A percentile compares a stretch with the other conserved stretches of the same genome.
These are phyloP conservation scores for Rhizomys pruinosus DNA, from an alignment of 2,113 vertebrate species.

Conservation along the genomic window DNA sequence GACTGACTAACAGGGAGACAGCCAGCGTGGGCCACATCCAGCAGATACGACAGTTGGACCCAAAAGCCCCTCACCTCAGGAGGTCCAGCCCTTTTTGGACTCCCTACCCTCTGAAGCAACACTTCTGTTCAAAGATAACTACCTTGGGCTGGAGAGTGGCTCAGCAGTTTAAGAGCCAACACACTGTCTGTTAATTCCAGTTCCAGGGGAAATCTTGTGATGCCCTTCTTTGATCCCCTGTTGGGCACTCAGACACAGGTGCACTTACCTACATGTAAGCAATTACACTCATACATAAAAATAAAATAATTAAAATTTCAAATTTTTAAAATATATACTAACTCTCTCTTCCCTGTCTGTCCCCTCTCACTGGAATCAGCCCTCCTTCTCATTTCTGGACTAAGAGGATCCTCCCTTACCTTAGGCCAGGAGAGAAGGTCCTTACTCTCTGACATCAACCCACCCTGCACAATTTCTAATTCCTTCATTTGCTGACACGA, in stretches of 20 bases:
- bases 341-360: background rate
- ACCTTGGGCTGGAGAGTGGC: too few species aligned
- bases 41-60: background rate
- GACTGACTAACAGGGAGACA: background rate
- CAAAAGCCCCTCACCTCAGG: background rate
- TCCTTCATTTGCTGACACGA: background rate
- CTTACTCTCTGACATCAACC: background rate
- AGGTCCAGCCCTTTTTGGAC: background rate
- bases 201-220: too few species aligned
- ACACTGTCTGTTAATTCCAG: too few species aligned
- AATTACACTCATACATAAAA: too few species aligned
- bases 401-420: accelerated
- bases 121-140: background rate
- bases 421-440: background rate
- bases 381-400: background rate
- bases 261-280: too few species aligned
- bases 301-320: too few species aligned
- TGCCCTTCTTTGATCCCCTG: too few species aligned
- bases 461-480: background rate
- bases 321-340: too few species aligned
- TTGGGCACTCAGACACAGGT: too few species aligned
- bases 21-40: background rate
- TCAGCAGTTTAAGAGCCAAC: too few species aligned
- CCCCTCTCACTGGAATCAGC: background rate
- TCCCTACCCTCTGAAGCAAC: background rate